Conservation (phyloP, 2,113 vertebrate genomes). For the human region GRCh38 chr7:137221001-137221500, state of each 20-base stretch:
- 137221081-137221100: not conserved
- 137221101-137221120: not conserved
- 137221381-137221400: not conserved
- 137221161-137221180: not conserved
- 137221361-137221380: not conserved
- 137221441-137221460: not conserved
- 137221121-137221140: not conserved
- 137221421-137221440: not conserved
- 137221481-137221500: not conserved
- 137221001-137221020: not conserved
- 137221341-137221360: not conserved
- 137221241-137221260: not conserved
- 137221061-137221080: not conserved
- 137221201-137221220: not conserved
- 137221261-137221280: not conserved
- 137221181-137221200: not conserved
- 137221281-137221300: not conserved
- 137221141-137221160: not conserved
- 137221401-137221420: not conserved
- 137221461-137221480: not conserved
- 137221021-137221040: not conserved
- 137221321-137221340: not conserved
- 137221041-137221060: not conserved
- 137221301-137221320: not conserved
- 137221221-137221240: not conserved